Evolutionary conservation across 1,140 invertebrate genomes (phyloP), one percentile per base, ranked within the genome.

Genomic region (Heterodera schachtii): DNA sequence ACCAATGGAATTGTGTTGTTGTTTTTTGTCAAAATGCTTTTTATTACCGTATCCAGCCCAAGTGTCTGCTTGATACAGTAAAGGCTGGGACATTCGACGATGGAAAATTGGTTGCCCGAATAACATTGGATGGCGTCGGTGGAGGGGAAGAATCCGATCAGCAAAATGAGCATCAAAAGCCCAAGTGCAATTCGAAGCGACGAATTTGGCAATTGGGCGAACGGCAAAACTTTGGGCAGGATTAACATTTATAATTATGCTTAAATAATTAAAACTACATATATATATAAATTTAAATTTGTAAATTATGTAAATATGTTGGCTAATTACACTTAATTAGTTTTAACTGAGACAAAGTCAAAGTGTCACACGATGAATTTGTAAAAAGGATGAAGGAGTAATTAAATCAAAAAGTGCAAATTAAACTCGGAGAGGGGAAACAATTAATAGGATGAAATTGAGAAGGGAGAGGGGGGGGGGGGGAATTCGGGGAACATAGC

Each of bases 1-100:
- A 31, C 31, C 80, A 31, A 75, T 64, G 3, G 6, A 43, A 19
- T 21, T 69, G 6, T 13, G 46, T 64, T 70, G 73, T n/a, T 46
- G 44, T 69, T n/a, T 75, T 2, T 1, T 79, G 11, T 41, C 31
- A 66, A 69, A 69, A 47, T 64, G 19, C 9, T 7, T 43, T 49
- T 74, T 75, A 4, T 64, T 75, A 88, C 87, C 57, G 87, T 89
- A 82, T 89, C 87, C 70, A 90, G 77, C 43, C 87, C 87, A 11
- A 89, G 81, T 44, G 84, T 83, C 75, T 89, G 87, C 81, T 89
- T 89, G 57, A 89, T 89, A 75, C 87, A 89, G 70, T 81, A 83
- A 21, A 89, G 67, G 52, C 82, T 83, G 21, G 88, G 85, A 76
- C 87, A 89, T 78, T 90, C 85, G 66, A 90, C 84, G 46, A 89